Conservation (phyloP, 2,113 vertebrate species). For the Ascaphus truei region DNA sequence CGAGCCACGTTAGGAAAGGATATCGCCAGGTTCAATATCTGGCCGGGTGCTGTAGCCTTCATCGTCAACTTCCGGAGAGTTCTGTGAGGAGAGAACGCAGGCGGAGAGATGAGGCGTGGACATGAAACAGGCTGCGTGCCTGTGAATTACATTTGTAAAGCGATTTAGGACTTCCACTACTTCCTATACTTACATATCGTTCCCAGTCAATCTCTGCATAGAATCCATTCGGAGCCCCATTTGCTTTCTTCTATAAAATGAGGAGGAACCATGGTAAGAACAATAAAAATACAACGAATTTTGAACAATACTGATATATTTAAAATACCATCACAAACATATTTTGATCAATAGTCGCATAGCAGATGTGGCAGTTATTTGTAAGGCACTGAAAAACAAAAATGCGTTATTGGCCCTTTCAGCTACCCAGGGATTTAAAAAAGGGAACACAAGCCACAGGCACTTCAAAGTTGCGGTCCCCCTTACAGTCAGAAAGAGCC, state of each 20-base stretch:
- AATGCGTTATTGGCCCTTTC: no score
- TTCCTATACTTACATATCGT: conserved; percentile 94
- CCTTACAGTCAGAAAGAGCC: no score
- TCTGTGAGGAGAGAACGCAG: conserved; percentile 59
- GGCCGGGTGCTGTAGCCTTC: conserved; percentile 95
- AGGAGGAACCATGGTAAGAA: not conserved
- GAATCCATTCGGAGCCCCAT: conserved; percentile 94
- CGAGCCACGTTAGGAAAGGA: conserved; percentile 64
- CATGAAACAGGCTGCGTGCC: no score
- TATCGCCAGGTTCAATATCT: conserved; percentile 86
- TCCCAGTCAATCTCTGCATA: conserved; percentile 98
- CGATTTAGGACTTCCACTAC: not conserved
- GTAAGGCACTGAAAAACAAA: no score
- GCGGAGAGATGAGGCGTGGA: no score
- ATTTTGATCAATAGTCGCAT: no score
- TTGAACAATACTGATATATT: no score
- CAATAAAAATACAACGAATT: not conserved
- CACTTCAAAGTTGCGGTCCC: no score
- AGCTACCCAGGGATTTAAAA: no score
- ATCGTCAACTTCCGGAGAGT: conserved; percentile 91
- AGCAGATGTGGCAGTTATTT: no score
- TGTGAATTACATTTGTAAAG: not conserved
- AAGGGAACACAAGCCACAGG: no score
- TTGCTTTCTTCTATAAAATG: conserved; percentile 82
- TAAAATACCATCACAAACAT: no score